Evolutionary conservation across 2,113 vertebrate species (phyloP).

Genomic region (Sebastes fasciatus): DNA sequence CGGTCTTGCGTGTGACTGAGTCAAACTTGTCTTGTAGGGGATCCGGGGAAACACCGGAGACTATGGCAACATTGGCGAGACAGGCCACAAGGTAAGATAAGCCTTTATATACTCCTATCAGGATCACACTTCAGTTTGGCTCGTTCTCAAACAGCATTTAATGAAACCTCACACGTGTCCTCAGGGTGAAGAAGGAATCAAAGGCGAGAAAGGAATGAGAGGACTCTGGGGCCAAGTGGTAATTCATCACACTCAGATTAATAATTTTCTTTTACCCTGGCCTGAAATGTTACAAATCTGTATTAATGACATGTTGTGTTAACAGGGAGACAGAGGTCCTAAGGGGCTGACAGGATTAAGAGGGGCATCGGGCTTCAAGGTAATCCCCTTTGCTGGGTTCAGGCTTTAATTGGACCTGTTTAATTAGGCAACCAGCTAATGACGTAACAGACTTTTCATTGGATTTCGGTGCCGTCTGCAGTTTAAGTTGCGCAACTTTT

Average conservation of each 20-base stretch:
- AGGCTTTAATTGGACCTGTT: slow-evolving; percentile 18
- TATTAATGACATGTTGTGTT: slow-evolving; percentile 59
- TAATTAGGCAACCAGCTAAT: slow-evolving; percentile 18
- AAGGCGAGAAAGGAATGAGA: slow-evolving; percentile 83
- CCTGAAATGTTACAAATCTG: slow-evolving; percentile 10
- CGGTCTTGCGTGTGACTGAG: slow-evolving; percentile 1
- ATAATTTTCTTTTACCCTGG: slow-evolving; percentile 7
- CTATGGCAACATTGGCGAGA: slow-evolving; percentile 77
- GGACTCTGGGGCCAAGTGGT: slow-evolving; percentile 77
- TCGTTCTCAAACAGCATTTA: slow-evolving; percentile 35
- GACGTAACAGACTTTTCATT: slow-evolving; percentile 30
- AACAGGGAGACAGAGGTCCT: slow-evolving; percentile 80
- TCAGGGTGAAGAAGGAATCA: slow-evolving; percentile 79
- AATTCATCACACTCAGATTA: slow-evolving; percentile 36
- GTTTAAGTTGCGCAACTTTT: slow-evolving; percentile 29
- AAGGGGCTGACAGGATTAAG: slow-evolving; percentile 85
- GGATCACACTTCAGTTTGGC: slow-evolving; percentile 17
- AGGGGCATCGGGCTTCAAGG: slow-evolving; percentile 85
- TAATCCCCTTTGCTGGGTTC: slow-evolving; percentile 47
- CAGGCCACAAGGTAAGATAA: slow-evolving; percentile 76
- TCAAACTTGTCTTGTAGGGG: slow-evolving; percentile 65
- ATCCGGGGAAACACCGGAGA: slow-evolving; percentile 71
- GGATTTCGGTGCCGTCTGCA: slow-evolving; percentile 20
- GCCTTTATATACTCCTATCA: slow-evolving; percentile 8
- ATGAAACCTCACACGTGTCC: slow-evolving; percentile 49